These are phyloP conservation scores for Sphinx pinastri DNA, from an alignment of 2,888 invertebrate species.

Conservation along the genomic window DNA sequence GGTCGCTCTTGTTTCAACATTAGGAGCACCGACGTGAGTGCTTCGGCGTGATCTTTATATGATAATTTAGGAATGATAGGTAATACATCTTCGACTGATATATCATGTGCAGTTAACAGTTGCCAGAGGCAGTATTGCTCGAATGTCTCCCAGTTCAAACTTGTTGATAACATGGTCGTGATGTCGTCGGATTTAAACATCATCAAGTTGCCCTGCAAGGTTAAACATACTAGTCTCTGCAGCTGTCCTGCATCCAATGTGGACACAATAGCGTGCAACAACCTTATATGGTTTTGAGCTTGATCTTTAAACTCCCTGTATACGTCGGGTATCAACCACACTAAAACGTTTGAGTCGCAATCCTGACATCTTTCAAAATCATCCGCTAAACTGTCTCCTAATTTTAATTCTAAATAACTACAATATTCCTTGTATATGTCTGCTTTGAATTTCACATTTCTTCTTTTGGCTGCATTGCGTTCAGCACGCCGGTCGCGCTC, in stretches of 20 bases:
- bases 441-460: slow-evolving; percentile 89
- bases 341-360: slow-evolving; percentile 93
- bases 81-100: slow-evolving; percentile 94
- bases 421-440: slow-evolving; percentile 95
- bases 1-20: slow-evolving; percentile 97
- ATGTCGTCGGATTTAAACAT: slow-evolving; percentile 92
- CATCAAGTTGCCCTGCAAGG: slow-evolving; percentile 93
- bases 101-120: slow-evolving; percentile 95
- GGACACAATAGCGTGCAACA: slow-evolving; percentile 95
- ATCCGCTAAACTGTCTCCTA: slow-evolving; percentile 88
- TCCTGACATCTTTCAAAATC: slow-evolving; percentile 96
- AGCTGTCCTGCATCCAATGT: slow-evolving; percentile 95
- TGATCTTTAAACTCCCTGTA: slow-evolving; percentile 95
- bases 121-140: slow-evolving; percentile 99
- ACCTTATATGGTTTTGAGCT: slow-evolving; percentile 93
- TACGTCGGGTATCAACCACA: slow-evolving; percentile 96
- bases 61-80: slow-evolving; percentile 90
- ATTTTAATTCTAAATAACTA: slow-evolving; percentile 89
- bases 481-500: slow-evolving; percentile 81
- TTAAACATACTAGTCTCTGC: slow-evolving; percentile 94
- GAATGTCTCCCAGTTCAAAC: slow-evolving; percentile 97
- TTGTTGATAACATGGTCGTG: slow-evolving; percentile 89
- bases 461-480: slow-evolving; percentile 79
- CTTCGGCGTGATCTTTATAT: slow-evolving; percentile 94
- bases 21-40: slow-evolving; percentile 93